Base-by-base conservation (phyloP, 1,140 invertebrate species). In the Drosophila ambigua region DNA sequence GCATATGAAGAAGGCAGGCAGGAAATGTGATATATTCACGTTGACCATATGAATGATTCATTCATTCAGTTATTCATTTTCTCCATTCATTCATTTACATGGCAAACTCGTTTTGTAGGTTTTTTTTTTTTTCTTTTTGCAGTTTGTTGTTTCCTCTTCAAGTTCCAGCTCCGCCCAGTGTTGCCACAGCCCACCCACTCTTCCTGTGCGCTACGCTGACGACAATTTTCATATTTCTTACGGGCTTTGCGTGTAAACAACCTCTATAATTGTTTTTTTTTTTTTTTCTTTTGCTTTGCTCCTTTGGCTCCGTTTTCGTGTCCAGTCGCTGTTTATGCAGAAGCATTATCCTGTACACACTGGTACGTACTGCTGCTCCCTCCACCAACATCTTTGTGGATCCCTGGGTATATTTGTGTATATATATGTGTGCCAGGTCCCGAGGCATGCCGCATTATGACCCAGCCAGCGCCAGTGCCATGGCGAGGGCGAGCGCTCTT, bases 201-300 rank as follows among this genome's bases (percentile, higher is more conserved):
- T 16, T 16, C 63, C 63, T 49, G 24, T 31, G n/a, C 20, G 20
- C 41, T 20, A 35, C 9, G 28, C 24, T 43, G 66, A 66, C 64
- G 64, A 69, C 66, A 69, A 44, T 66, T 74, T 75, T 43, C 54
- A 57, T 75, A 65, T 71, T 62, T 76, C 72, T 79, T 79, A 79
- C 54, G 59, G 58, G 77, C 63, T 64, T 84, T 85, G 80, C 80
- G 80, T 84, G 81, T 81, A 84, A 84, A 84, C 64, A 84, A 81
- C 65, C 64, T 62, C 66, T 84, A 64, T 85, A 84, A 84, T 84
- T 84, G 77, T 73, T 77, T 72, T 55, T 73, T 72, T 62, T 48
- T 45, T 43, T 46, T 31, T 62, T 31, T 8, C 28, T 31, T 53
- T 20, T 20, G 20, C 8, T 49, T 45, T 45, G 23, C 45, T 31